Evolutionary conservation across 2,113 vertebrate genomes (phyloP).

Genomic region (Myrmecophaga tridactyla): DNA sequence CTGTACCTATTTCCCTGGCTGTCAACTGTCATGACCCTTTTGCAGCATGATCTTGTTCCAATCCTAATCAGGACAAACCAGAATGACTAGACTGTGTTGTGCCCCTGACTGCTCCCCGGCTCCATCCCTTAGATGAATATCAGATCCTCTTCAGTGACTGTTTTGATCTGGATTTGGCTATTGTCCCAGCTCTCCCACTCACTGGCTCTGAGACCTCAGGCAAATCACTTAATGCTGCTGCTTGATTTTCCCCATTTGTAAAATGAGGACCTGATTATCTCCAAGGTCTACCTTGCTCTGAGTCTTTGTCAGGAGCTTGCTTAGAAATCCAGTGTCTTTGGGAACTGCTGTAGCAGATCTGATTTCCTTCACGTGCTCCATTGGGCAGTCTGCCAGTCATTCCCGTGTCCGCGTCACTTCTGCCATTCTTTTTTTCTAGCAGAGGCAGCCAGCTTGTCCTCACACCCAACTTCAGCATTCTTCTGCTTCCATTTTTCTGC

Average conservation of each 20-base stretch:
- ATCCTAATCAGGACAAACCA: conserved; percentile 56
- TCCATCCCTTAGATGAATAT: conserved; percentile 40
- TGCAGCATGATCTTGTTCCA: conserved; percentile 19
- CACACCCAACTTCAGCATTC: conserved; percentile 24
- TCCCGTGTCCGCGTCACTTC: conserved; percentile 41
- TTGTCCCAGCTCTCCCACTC: conserved; percentile 39
- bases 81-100: conserved; percentile 63
- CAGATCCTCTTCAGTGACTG: conserved; percentile 56
- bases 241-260: background rate
- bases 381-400: conserved; percentile 58
- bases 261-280: conserved; percentile 39
- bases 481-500: conserved; percentile 16
- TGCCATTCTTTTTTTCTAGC: conserved; percentile 45
- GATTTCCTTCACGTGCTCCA: conserved; percentile 62
- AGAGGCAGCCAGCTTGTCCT: conserved; percentile 43
- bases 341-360: conserved; percentile 36
- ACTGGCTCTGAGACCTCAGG: conserved; percentile 33
- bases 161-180: conserved; percentile 65
- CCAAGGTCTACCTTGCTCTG: background rate
- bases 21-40: conserved; percentile 23
- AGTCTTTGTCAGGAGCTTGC: conserved; percentile 35
- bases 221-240: conserved; percentile 46
- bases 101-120: background rate
- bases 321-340: conserved; percentile 48
- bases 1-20: conserved; percentile 50